Base-by-base conservation (phyloP, 92 coral and sea anemone species). In the Umimayanthus kanabou region DNA sequence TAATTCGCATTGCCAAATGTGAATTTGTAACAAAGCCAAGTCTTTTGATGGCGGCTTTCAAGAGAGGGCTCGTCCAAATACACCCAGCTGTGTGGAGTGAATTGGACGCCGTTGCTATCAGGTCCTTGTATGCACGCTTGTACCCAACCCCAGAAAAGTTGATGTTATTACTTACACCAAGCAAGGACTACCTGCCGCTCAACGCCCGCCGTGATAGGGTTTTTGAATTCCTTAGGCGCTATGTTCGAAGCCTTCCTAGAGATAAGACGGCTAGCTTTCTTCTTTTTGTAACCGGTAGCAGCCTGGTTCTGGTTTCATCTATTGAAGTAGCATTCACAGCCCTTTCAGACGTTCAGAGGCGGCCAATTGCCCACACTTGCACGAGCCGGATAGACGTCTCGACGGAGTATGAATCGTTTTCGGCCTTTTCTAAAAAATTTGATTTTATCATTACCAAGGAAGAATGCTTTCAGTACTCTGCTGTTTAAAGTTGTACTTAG, bases 301-400 rank as follows among this genome's bases (percentile, higher is more conserved):
- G 74, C 80, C 91, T 88, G 81, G 87, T 82, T 67, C 88, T 88
- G 80, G 88, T 88, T 64, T 64, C 91, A 61, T 71, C 69, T 49
- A 88, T 81, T 67, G 88, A 67, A 67, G 90, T 80, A 82, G 90
- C 90, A 69, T 65, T 88, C 25, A 88, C 85, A 42, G 78, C 77
- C 69, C 78, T 88, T 28, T 79, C 85, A 28, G 90, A 86, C 23
- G 13, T 7, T 7, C 88, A 81, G 76, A 73, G 88, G 50, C 65
- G 91, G 57, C 91, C 91, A 53, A 88, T 88, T 73, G 75, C 58
- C 86, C 86, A 88, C 86, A 88, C n/a, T n/a, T n/a, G n/a, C n/a
- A n/a, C 90, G n/a, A 33, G 86, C 78, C 86, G 90, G 29, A 67
- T 80, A 49, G 90, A 88, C 72, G n/a, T 88, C 49, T 80, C 90